Conservation (phyloP, 2,797 vertebrate genomes). For the Poeciliopsis presidionis region DNA sequence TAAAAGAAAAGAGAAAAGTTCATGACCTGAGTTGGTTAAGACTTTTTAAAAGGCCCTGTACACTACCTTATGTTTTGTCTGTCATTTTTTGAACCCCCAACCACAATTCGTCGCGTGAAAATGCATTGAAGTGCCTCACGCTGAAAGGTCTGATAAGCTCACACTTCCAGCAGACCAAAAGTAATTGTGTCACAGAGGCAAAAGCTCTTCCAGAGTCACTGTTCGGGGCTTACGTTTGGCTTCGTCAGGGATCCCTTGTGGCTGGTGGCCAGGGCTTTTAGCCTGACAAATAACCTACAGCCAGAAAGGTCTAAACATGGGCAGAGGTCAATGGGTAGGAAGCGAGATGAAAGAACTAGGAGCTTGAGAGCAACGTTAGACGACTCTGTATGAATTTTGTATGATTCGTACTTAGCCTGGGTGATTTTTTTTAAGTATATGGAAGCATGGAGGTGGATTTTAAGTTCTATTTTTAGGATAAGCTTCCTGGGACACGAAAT, state of each 20-base stretch:
- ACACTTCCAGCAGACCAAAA: background rate
- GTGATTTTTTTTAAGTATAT: background rate
- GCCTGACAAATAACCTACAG: background rate
- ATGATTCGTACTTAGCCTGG: background rate
- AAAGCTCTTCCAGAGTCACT: background rate
- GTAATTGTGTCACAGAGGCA: background rate
- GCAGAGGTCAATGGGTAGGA: background rate
- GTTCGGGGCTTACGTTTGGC: background rate
- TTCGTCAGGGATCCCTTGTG: background rate
- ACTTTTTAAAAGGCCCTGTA: background rate
- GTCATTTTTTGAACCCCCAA: no score
- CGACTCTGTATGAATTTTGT: background rate
- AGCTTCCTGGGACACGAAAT: background rate
- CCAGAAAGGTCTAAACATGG: background rate
- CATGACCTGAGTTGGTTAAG: background rate
- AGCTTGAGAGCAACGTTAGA: background rate
- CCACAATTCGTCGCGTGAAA: background rate
- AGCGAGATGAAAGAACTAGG: background rate
- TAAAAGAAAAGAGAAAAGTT: background rate
- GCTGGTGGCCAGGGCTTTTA: background rate
- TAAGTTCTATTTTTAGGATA: background rate
- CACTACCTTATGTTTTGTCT: background rate
- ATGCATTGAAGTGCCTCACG: background rate
- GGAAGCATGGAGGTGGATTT: background rate
- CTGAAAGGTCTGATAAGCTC: background rate